Conservation (phyloP, 2,113 vertebrate genomes). For the Nansenia antarctica region DNA sequence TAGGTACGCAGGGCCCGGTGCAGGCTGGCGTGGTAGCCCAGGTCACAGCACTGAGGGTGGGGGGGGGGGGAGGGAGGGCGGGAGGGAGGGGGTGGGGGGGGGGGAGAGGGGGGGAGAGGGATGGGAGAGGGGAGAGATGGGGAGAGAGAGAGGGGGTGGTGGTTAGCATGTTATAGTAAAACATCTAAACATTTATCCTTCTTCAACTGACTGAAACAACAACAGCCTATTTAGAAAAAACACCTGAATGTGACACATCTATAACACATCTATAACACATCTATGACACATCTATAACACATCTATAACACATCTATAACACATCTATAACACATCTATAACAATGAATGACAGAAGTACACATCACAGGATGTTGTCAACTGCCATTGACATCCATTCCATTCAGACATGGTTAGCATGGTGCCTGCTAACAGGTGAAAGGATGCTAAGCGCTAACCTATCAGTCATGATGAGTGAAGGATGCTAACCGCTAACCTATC, state of each 20-base stretch:
- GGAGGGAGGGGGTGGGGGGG: not conserved
- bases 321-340: not conserved
- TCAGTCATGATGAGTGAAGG: not conserved
- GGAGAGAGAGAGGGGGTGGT: not conserved
- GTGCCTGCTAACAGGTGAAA: not conserved
- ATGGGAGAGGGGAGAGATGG: not conserved
- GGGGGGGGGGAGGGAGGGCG: not conserved
- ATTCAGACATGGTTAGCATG: no score
- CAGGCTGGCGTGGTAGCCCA: conserved; percentile 96
- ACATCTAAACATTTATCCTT: not conserved
- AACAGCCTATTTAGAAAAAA: no score
- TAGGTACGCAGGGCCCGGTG: conserved; percentile 93
- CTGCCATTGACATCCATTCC: no score
- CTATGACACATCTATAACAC: no score
- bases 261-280: not conserved
- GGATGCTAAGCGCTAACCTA: not conserved
- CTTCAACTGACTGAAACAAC: no score
- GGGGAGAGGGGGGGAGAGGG: not conserved
- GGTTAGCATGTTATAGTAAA: not conserved
- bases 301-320: no score
- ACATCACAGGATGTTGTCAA: no score
- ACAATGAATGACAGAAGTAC: no score
- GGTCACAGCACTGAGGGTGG: conserved; percentile 90
- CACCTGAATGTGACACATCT: not conserved
- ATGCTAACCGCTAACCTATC: no score